Base-by-base conservation (phyloP, 2,888 invertebrate species). In the Nysson spinosus region DNA sequence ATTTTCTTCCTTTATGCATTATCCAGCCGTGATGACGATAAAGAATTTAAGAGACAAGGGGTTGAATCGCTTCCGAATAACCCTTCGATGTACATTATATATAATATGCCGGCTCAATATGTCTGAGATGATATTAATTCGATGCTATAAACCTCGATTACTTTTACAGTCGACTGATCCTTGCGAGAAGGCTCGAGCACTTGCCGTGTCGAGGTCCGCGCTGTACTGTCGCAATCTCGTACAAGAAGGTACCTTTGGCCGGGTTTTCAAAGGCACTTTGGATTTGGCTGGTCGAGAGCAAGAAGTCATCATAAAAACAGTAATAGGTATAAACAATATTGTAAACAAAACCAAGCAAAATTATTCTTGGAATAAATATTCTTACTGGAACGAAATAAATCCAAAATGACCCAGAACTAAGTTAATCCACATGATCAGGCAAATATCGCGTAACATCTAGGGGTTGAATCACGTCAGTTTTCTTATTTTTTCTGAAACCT, bases 191-290 rank as follows among this genome's bases (percentile, higher is more conserved):
- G 89, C 93, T 3, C 90, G 90, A 12, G 88, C 90, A 35, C 89
- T 93, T 17, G 89, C 91, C 2, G 90, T 92, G 2, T 88, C 90
- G 17, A 89, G 91, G n/a, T 88, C 91, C 9, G 90, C 91, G 69
- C 89, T 93, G 24, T 88, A 89, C 5, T 88, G 92, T 20, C 90
- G 91, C 64, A 89, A 90, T 42, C 85, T 92, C 0, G 87, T 92
- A 1, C 93, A 94, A 75, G 93, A 95, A 89, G 97, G 97, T 24
- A 96, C 96, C 37, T 97, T 96, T 84, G 96, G 97, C 1, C 91
- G 93, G 62, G 92, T 96, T 32, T 96, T 95, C 87, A 92, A 92
- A 77, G 97, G 96, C 32, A 91, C 92, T 9, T 90, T 91, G 80
- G 91, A 91, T 77, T 86, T 89, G 57, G 90, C 90, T 2, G 90